A percentile compares a stretch with the other conserved stretches of the same genome.
Conservation (phyloP, 2,888 invertebrate genomes). For the Sarcophaga rosellei region DNA sequence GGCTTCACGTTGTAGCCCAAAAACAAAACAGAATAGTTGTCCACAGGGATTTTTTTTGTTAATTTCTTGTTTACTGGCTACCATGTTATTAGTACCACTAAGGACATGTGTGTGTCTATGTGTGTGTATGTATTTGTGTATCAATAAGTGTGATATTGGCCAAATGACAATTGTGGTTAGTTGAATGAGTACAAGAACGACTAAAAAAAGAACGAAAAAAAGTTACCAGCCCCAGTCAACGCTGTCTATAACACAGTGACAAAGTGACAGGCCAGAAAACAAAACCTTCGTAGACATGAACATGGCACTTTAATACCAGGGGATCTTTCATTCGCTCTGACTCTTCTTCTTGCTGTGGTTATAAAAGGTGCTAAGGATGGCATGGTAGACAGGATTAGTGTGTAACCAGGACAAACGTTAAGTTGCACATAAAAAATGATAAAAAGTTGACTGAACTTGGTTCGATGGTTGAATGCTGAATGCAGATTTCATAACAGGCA, state of each 20-base stretch:
- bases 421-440: too few relatives aligned
- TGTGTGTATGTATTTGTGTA: conserved; percentile 11
- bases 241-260: conserved; percentile 25
- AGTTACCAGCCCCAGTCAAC: neutral
- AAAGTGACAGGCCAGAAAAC: conserved; percentile 46
- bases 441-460: too few relatives aligned
- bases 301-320: conserved; percentile 46
- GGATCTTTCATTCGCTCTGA: neutral
- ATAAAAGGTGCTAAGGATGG: neutral
- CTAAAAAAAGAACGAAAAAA: neutral
- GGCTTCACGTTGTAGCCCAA: neutral
- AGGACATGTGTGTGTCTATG: neutral
- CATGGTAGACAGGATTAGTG: neutral
- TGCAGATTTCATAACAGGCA: too few relatives aligned
- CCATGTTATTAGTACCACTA: neutral
- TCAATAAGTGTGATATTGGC: neutral
- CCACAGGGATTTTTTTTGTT: neutral
- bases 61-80: neutral
- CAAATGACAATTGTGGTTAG: conserved; percentile 24
- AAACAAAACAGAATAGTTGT: neutral
- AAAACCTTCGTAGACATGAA: conserved; percentile 35
- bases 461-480: too few relatives aligned
- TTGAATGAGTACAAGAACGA: neutral
- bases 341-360: neutral
- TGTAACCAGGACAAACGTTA: too few relatives aligned